Base-by-base conservation (phyloP, 2,888 invertebrate genomes). In the Tenthredo amoena region DNA sequence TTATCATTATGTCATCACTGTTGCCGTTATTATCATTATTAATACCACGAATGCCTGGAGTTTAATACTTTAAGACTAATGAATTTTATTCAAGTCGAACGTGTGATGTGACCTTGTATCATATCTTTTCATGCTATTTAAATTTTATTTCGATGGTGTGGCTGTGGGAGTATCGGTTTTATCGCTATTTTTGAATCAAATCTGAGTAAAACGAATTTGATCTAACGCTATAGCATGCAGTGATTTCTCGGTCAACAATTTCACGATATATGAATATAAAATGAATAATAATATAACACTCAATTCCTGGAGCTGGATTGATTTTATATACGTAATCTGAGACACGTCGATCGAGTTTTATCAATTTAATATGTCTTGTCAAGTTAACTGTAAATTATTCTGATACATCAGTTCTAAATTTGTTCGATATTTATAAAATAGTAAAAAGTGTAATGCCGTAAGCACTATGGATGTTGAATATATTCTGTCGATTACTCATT, bases 31-130 rank as follows among this genome's bases (percentile, higher is more conserved):
- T 43, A 26, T 68, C 31, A 34, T 62, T 62, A 62, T 40, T 62
- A 37, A 10, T 26, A 81, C 62, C 79, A 81, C 40, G 81, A n/a
- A 81, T 81, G 81, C 81, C 58, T 81, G 81, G 26, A 55, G 34
- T 77, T 43, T 55, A 12, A 62, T 62, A 62, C 40, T 40, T 40
- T 81, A 62, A 37, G 62, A 37, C 15, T 62, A 18, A 81, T 62
- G 58, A 62, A 37, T 62, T 62, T 81, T 21, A 81, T 40, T 21
- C 62, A 2, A 81, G 2, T 81, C 26, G 15, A 62, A 43, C 12
- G 81, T 81, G 81, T 81, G 62, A 62, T 81, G 21, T 58, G 62
- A 81, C 40, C 26, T 26, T 62, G 40, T 37, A 62, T 34, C 62
- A 62, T 81, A 81, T 58, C 62, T 34, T 37, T 40, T 62, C 0